These are phyloP conservation scores for Agrypnia vestita DNA, from an alignment of 1,140 invertebrate genomes.

Conservation along the genomic window DNA sequence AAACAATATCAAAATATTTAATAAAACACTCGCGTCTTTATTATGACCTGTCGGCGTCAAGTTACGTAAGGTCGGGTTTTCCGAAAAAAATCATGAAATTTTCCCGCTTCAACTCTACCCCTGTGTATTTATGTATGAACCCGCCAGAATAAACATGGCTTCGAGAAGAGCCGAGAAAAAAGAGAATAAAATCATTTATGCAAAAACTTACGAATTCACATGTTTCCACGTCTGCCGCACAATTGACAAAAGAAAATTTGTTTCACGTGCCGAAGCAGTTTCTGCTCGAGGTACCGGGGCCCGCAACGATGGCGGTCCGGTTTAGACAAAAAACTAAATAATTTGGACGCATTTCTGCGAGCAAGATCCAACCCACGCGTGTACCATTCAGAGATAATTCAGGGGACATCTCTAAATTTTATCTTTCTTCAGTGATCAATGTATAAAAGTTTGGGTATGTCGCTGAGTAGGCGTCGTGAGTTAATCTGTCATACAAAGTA, in stretches of 20 bases:
- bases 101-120: neutral
- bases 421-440: too few species aligned
- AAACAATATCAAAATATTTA: too few species aligned
- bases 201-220: slow-evolving; percentile 9
- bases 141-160: neutral
- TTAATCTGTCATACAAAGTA: too few species aligned
- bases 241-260: slow-evolving; percentile 33
- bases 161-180: neutral
- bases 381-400: too few species aligned
- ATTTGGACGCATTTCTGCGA: too few species aligned
- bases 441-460: too few species aligned
- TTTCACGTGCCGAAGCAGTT: neutral
- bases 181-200: slow-evolving; percentile 22
- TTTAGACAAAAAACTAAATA: neutral
- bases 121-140: neutral
- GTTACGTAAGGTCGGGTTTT: too few species aligned
- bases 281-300: neutral
- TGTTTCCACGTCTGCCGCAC: neutral
- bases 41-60: too few species aligned
- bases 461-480: too few species aligned
- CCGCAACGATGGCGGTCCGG: neutral
- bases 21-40: too few species aligned
- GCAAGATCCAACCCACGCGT: too few species aligned
- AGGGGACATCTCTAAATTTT: too few species aligned
- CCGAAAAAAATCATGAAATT: neutral